Evolutionary conservation across 2,113 vertebrate genomes (phyloP).

Genomic region (Laticauda laticaudata): DNA sequence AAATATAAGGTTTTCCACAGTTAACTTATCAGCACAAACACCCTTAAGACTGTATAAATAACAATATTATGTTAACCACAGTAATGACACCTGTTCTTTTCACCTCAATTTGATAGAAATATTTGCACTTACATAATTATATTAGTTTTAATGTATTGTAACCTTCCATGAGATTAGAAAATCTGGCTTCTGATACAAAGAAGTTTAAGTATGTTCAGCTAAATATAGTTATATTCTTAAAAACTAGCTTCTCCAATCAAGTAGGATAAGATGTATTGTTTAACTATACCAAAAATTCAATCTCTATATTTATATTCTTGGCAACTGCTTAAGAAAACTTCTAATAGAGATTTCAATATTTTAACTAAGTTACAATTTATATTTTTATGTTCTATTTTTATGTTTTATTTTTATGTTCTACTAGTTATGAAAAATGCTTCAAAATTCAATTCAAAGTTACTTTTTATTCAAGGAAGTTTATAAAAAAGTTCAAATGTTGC

Average conservation of each 20-base stretch:
- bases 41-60: background rate
- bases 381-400: background rate
- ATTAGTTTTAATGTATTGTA: background rate
- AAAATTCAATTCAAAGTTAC: background rate
- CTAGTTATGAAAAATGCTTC: background rate
- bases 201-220: background rate
- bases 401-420: background rate
- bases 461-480: background rate
- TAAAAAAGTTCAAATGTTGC: background rate
- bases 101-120: background rate
- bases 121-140: background rate
- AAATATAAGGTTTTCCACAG: background rate
- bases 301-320: background rate
- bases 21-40: background rate
- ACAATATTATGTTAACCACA: background rate
- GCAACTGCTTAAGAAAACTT: background rate
- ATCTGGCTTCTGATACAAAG: background rate
- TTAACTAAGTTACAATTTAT: background rate
- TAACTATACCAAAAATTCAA: background rate
- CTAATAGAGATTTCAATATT: background rate
- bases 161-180: background rate
- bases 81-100: background rate
- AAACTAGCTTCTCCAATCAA: background rate
- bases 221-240: background rate
- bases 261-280: background rate